These are phyloP conservation scores for Lycaon pictus DNA, from an alignment of 2,113 vertebrate genomes.

Conservation along the genomic window DNA sequence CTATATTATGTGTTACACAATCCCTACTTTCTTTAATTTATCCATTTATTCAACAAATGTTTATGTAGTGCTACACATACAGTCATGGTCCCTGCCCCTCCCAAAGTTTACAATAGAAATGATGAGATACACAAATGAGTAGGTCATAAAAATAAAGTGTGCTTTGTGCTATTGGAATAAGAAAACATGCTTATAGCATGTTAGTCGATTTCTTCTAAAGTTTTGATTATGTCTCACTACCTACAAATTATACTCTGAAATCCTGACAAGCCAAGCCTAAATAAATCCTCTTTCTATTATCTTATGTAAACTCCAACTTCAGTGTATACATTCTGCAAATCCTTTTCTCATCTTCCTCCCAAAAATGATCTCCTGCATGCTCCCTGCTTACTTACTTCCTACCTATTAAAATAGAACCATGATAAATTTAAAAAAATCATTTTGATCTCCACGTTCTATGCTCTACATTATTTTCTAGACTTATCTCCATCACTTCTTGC, in stretches of 20 bases:
- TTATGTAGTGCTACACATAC: background rate
- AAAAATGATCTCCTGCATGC: background rate
- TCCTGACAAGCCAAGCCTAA: background rate
- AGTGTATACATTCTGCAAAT: background rate
- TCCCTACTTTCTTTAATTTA: background rate
- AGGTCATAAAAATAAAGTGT: background rate
- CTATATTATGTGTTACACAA: background rate
- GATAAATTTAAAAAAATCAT: background rate
- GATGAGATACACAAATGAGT: background rate
- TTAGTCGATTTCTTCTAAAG: background rate
- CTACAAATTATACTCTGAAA: background rate
- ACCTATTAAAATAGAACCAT: background rate
- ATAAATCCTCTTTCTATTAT: background rate
- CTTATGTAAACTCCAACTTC: background rate
- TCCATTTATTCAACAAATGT: background rate
- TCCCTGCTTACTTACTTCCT: background rate
- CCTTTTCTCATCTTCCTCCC: background rate
- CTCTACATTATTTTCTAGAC: background rate
- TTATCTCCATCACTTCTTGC: background rate
- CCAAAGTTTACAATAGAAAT: background rate
- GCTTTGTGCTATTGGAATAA: background rate
- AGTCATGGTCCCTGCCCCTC: background rate
- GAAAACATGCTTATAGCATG: background rate
- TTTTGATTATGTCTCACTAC: background rate
- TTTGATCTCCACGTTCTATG: background rate